A percentile compares a stretch with the other conserved stretches of the same genome.
These are phyloP conservation scores for Rhorus exstirpatorius DNA, from an alignment of 2,888 invertebrate species.

Conservation along the genomic window DNA sequence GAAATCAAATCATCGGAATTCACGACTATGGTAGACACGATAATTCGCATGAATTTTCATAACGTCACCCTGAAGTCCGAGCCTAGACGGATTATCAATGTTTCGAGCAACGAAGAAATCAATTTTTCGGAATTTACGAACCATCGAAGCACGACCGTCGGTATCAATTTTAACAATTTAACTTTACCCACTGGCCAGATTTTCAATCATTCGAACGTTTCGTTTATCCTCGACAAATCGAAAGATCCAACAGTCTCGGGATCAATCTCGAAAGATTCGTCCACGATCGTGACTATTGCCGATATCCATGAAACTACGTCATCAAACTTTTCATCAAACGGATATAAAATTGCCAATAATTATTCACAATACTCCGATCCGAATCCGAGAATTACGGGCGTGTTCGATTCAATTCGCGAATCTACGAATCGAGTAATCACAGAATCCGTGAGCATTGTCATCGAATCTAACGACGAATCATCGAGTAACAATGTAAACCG, in stretches of 20 bases:
- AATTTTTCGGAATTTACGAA: not conserved
- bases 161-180: not conserved
- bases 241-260: not conserved
- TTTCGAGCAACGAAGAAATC: slow-evolving; percentile 9
- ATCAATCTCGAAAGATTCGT: not conserved
- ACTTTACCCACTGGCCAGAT: not conserved
- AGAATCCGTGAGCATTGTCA: not conserved
- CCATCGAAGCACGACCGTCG: not conserved
- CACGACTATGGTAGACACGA: not conserved
- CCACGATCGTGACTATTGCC: not conserved
- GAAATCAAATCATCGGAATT: not conserved
- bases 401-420: not conserved
- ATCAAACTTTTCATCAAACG: not conserved
- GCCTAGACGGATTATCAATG: not conserved
- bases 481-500: not conserved
- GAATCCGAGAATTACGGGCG: not conserved
- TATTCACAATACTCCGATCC: not conserved
- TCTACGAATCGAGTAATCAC: not conserved
- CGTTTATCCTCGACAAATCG: not conserved
- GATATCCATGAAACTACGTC: not conserved
- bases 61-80: not conserved
- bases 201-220: not conserved
- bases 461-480: not conserved
- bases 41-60: not conserved
- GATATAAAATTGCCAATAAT: not conserved